phyloP scores from a whole-genome alignment of 2,113 vertebrate species.

The Hiodon tergisus region DNA sequence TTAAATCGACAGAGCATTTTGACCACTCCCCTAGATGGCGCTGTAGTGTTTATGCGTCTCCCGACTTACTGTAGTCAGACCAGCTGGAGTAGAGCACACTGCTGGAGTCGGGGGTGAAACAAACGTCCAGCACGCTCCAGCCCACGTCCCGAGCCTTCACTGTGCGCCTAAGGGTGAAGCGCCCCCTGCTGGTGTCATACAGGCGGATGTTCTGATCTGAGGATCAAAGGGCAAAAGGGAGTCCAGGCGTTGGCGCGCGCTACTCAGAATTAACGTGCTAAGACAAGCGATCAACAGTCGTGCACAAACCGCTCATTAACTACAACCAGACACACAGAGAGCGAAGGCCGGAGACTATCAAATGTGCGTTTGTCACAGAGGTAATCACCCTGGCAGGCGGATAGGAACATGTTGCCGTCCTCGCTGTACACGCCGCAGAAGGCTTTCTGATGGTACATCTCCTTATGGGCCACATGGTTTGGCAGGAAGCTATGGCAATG shows the following conservation, averaged over 20 bases:
- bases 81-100: constrained; percentile 88
- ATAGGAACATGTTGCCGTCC: constrained; percentile 80
- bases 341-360: too few species aligned
- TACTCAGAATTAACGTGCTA: background rate
- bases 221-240: constrained; percentile 6
- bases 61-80: constrained; percentile 80
- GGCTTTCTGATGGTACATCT: constrained; percentile 82
- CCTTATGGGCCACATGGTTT: constrained; percentile 74
- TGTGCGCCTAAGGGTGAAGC: constrained; percentile 70
- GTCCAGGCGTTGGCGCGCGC: too few species aligned
- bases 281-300: background rate
- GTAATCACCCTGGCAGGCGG: constrained; percentile 81
- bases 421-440: constrained; percentile 86
- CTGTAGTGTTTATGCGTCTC: too few species aligned
- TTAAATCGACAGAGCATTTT: background rate
- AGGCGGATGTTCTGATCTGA: constrained; percentile 84
- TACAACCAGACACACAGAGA: background rate
- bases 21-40: background rate
- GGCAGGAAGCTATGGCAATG: constrained; percentile 75
- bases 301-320: background rate
- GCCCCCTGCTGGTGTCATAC: constrained; percentile 75
- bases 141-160: constrained; percentile 85
- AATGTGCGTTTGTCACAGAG: background rate
- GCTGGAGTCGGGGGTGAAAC: constrained; percentile 77
- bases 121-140: constrained; percentile 86